Conservation (phyloP, 2,888 invertebrate genomes). For the Tridacna crocea region DNA sequence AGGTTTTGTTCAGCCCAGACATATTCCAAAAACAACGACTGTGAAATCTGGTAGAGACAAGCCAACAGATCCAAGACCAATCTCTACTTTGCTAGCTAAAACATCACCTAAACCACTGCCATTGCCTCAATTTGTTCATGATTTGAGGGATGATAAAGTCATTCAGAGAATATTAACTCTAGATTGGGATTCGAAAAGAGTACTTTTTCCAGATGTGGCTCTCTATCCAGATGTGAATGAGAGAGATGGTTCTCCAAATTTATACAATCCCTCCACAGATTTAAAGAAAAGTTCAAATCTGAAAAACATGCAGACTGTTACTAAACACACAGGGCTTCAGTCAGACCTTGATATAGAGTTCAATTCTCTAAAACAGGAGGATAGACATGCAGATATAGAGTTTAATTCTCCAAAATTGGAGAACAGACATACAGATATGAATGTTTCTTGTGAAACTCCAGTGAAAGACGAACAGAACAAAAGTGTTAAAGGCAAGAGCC, state of each 20-base stretch:
- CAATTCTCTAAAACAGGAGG: background rate
- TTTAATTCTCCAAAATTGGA: background rate
- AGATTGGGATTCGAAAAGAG: slow-evolving; percentile 16
- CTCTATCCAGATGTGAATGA: background rate
- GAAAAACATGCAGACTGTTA: background rate
- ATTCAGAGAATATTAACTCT: slow-evolving; percentile 22
- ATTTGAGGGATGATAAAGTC: slow-evolving; percentile 20
- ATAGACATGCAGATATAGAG: background rate
- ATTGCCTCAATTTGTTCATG: slow-evolving; percentile 45
- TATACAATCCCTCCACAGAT: slow-evolving; percentile 13
- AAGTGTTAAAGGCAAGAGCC: background rate
- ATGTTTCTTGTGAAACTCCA: background rate
- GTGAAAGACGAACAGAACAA: slow-evolving; percentile 12
- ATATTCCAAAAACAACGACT: slow-evolving; percentile 63
- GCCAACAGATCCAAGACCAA: slow-evolving; percentile 60
- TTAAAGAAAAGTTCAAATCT: background rate
- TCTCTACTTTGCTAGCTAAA: background rate
- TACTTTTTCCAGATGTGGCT: background rate
- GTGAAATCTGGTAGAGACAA: slow-evolving; percentile 42
- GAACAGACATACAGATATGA: background rate
- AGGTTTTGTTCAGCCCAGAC: slow-evolving; percentile 69
- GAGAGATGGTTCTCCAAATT: background rate
- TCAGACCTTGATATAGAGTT: background rate
- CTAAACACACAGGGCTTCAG: background rate
- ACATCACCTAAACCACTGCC: slow-evolving; percentile 21